These are phyloP conservation scores for Chrysina gloriosa DNA, from an alignment of 2,888 invertebrate genomes.

Conservation along the genomic window DNA sequence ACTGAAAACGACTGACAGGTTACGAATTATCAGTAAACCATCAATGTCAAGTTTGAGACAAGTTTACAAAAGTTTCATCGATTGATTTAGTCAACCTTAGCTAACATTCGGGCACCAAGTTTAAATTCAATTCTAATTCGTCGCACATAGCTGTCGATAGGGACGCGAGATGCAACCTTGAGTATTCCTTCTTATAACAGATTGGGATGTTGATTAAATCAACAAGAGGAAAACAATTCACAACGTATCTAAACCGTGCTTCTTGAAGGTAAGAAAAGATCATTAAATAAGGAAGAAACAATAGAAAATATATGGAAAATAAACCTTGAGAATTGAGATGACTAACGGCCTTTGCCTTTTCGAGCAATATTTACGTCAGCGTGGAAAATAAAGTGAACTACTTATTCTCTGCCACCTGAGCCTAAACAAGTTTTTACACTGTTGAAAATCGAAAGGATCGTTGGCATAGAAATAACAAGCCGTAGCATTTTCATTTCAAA, in stretches of 20 bases:
- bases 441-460: slow-evolving; percentile 22
- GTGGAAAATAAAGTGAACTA: slow-evolving; percentile 21
- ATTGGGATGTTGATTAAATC: too few species aligned
- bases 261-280: neutral
- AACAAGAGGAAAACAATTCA: too few species aligned
- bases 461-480: slow-evolving; percentile 10
- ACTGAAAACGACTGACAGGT: neutral
- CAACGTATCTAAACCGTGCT: too few species aligned
- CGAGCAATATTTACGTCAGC: slow-evolving; percentile 21
- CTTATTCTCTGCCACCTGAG: slow-evolving; percentile 31
- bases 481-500: slow-evolving; percentile 1
- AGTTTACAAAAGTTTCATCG: neutral
- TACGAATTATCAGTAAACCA: neutral
- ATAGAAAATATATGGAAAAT: slow-evolving; percentile 7
- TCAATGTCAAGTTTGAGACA: neutral
- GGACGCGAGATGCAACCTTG: neutral
- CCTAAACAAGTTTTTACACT: slow-evolving; percentile 26
- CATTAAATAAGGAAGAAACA: neutral
- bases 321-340: neutral
- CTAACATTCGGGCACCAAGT: neutral
- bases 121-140: neutral
- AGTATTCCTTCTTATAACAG: too few species aligned
- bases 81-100: neutral
- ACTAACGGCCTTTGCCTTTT: slow-evolving; percentile 7
- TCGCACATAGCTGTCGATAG: neutral